Evolutionary conservation across 2,888 invertebrate genomes (phyloP), one percentile per base, ranked within the genome.

Genomic region (Lasioglossum marginatum): DNA sequence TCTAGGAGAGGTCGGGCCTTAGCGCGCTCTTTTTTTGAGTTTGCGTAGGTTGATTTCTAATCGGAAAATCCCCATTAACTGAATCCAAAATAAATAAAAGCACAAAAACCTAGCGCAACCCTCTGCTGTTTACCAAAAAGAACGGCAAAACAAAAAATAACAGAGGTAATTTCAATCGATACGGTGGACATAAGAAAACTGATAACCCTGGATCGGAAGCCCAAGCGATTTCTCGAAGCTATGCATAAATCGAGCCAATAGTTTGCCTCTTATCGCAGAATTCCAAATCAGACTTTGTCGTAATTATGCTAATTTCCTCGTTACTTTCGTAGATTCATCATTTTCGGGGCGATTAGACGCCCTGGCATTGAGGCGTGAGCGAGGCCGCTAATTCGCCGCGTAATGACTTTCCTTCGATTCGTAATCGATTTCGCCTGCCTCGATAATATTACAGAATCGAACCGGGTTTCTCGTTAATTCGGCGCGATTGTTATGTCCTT

Each of bases 21-120:
- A 72, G 72, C 43, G 40, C 72, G 45, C 45, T 68, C 37, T 68
- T 68, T 68, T 19, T 37, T 68, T 31, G 63, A 68, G 10, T 12
- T 68, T 68, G 37, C 68, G 37, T 68, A 68, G 68, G 68, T 12
- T 37, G 68, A 23, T 37, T 34, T 68, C 68, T 68, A 68, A 68
- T 68, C 37, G 23, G 8, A n/a, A n/a, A 37, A 34, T 37, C 68
- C 19, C 37, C 37, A 68, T 68, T 34, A 37, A 10, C 37, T 23
- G 31, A 63, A 34, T 34, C 6, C 8, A 16, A 31, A 34, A 31
- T 34, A 19, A 16, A 27, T 12, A 27, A 57, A 48, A 5, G 5
- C 1, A 45, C 37, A 16, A 16, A 48, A 4, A 48, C 48, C 4
- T 5, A 19, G 19, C 4, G 5, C 16, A 48, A 6, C 48, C 48